Conservation (phyloP, 2,113 vertebrate species). For the Proteles cristata region DNA sequence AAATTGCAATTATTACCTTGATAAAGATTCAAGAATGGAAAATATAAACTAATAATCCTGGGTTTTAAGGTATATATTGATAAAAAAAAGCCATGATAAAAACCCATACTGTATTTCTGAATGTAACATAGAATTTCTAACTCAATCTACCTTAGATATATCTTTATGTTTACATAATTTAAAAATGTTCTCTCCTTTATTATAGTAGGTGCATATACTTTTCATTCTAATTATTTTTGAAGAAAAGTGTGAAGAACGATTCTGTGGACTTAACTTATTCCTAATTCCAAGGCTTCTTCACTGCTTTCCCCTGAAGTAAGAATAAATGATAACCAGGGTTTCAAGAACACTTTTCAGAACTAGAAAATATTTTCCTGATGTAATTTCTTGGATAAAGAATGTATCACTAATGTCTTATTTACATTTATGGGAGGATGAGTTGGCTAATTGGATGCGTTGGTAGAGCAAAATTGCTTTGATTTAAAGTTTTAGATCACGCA, state of each 20-base stretch:
- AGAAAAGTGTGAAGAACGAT: background rate
- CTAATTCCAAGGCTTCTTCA: background rate
- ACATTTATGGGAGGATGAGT: background rate
- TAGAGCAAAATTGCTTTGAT: background rate
- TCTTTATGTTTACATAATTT: background rate
- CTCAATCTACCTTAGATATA: background rate
- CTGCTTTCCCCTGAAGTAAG: background rate
- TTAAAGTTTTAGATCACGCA: slow-evolving; percentile 49
- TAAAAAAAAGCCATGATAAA: background rate
- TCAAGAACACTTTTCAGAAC: background rate
- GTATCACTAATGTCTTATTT: background rate
- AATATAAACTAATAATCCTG: background rate
- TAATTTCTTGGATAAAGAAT: background rate
- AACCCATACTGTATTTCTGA: background rate
- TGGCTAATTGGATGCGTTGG: slow-evolving; percentile 16
- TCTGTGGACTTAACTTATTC: background rate
- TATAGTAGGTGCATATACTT: background rate
- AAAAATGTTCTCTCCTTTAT: background rate
- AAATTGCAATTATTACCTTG: background rate
- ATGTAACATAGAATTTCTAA: background rate
- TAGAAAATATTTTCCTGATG: background rate
- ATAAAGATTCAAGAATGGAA: background rate
- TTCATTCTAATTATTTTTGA: background rate
- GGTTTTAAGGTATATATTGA: background rate
- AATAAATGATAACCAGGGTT: background rate